Conservation (phyloP, 2,113 vertebrate genomes). For the Rhegmatorhina hoffmannsi region DNA sequence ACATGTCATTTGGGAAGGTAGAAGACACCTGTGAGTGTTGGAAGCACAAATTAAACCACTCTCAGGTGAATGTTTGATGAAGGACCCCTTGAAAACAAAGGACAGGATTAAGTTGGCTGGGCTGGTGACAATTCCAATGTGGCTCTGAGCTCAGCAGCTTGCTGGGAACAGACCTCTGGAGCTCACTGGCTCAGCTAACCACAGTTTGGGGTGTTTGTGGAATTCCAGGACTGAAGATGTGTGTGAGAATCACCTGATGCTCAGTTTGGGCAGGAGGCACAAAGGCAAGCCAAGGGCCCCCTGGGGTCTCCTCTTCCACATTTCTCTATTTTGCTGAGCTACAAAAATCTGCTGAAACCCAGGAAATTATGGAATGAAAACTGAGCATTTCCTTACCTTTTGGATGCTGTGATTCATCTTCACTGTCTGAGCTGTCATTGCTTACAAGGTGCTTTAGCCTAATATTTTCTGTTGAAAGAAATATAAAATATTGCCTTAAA, state of each 20-base stretch:
- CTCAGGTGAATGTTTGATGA: background rate
- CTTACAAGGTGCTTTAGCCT: conserved; percentile 90
- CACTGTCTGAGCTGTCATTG: conserved; percentile 88
- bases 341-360: background rate
- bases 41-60: background rate
- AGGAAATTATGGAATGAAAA: background rate
- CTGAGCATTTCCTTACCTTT: conserved; percentile 81
- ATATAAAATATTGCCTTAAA: background rate
- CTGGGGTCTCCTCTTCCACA: background rate
- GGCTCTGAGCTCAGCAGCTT: background rate
- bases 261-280: background rate
- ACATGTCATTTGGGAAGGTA: background rate
- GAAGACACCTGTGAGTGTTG: background rate
- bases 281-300: background rate
- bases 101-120: background rate
- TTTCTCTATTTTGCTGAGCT: background rate
- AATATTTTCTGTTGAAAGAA: conserved; percentile 86
- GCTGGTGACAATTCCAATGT: background rate
- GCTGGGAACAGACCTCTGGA: background rate
- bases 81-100: background rate
- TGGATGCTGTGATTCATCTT: conserved; percentile 83
- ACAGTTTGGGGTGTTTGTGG: background rate
- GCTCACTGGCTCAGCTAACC: background rate
- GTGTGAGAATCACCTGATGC: background rate
- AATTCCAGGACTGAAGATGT: background rate